Evolutionary conservation across 2,888 invertebrate genomes (phyloP), one percentile per base, ranked within the genome.

Genomic region (Agrotis puta): DNA sequence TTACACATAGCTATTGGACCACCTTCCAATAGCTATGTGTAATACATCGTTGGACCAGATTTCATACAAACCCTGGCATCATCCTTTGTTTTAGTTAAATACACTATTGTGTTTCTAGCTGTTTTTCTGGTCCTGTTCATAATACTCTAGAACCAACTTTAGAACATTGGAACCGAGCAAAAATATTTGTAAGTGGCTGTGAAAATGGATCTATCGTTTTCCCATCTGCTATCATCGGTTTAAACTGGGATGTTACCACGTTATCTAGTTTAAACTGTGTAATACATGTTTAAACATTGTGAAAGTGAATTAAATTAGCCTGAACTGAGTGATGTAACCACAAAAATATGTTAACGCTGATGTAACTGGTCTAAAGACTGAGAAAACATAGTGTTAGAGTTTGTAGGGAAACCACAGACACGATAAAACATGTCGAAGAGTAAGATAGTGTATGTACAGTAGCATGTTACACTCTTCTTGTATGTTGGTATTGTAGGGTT

Each of bases 261-360:
- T 3, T 47, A 70, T 62, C 80, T 64, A 62, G 64, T 63, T 79
- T 3, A 63, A 67, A 63, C 48, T 48, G 24, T 70, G 53, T 57
- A 53, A 27, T 24, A 54, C 56, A 20, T 45, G 69, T 53, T 24
- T 16, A 63, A 58, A 69, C 64, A 43, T 70, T 56, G 68, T 76
- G 80, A 80, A 80, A 80, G 76, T 71, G 80, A 66, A 66, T 79
- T 69, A 71, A 76, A 69, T 79, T 80, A 68, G 61, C 51, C 57
- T 16, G 20, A 45, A 27, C 48, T 58, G 45, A 39, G 61, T 82
- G 73, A 83, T 71, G 65, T 74, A 73, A 79, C 62, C 64, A 63
- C 56, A 39, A 67, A 75, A 75, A 77, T 80, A 66, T 77, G 66
- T 76, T 53, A 57, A 73, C 56, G 45, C 24, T 76, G 58, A 80